Evolutionary conservation across 2,113 vertebrate genomes (phyloP).

Genomic region (Paramormyrops kingsleyae): DNA sequence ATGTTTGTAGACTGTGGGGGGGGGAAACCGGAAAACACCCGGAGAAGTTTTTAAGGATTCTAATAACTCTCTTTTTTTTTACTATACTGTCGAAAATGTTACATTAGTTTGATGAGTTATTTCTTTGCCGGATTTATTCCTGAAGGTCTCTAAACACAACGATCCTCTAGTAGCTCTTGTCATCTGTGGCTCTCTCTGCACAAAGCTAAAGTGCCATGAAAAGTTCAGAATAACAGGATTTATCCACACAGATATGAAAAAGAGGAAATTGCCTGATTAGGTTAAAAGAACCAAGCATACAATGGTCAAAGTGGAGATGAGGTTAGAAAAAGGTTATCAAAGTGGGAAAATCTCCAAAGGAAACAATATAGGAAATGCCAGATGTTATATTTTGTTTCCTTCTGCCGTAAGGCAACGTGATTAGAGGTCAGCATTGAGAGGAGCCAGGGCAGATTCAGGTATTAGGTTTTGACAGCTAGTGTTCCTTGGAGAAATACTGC

Average conservation of each 20-base stretch:
- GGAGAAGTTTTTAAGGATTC: not conserved
- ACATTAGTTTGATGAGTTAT: not conserved
- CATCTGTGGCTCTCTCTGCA: not conserved
- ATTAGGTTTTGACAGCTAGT: constrained; percentile 19
- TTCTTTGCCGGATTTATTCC: not conserved
- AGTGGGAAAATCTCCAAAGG: constrained; percentile 45
- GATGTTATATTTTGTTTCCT: constrained; percentile 9
- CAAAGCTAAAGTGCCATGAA: not conserved
- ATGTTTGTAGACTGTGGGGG: too few species aligned
- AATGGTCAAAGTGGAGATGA: constrained; percentile 20
- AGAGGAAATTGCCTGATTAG: constrained; percentile 45
- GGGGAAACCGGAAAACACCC: too few species aligned
- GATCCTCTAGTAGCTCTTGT: not conserved
- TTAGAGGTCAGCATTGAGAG: constrained; percentile 12
- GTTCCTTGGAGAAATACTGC: constrained; percentile 21
- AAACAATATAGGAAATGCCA: constrained; percentile 31
- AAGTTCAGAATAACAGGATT: constrained; percentile 35
- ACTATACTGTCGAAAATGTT: not conserved
- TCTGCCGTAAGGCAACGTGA: constrained; percentile 10
- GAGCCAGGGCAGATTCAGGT: not conserved
- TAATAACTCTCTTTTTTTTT: not conserved
- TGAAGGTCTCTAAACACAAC: not conserved
- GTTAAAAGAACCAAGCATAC: constrained; percentile 30
- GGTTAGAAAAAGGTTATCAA: constrained; percentile 46
- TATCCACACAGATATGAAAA: constrained; percentile 46